Percentiles rank a stretch among this genome's conserved stretches.
phyloP scores from a whole-genome alignment of 2,797 vertebrate species.

The Sebastes matsubarae region DNA sequence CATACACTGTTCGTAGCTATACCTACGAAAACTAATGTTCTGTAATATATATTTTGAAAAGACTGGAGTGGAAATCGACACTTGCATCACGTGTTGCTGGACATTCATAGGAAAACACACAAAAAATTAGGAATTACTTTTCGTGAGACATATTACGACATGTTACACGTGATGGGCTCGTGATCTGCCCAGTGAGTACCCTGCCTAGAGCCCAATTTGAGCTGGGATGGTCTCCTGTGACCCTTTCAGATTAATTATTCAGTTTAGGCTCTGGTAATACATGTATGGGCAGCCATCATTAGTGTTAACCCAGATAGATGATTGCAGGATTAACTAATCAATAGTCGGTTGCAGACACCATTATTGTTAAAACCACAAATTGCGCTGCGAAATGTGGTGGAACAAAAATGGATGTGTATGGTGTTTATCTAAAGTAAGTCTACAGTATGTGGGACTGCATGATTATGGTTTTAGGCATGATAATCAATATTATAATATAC shows the following conservation, averaged over 20 bases:
- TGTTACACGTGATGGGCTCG: not conserved
- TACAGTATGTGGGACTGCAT: not conserved
- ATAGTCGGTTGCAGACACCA: not conserved
- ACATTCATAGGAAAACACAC: no score
- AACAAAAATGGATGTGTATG: not conserved
- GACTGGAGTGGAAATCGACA: no score
- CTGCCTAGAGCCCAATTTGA: not conserved
- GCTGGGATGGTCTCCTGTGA: not conserved
- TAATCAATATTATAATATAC: conserved; percentile 7
- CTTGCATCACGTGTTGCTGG: no score
- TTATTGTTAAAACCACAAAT: not conserved
- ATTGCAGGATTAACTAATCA: not conserved
- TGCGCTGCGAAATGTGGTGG: not conserved
- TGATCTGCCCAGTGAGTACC: not conserved
- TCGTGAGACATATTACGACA: not conserved
- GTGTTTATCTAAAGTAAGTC: not conserved
- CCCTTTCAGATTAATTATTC: not conserved
- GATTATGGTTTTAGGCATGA: conserved; percentile 1
- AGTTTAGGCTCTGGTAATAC: not conserved
- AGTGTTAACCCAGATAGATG: conserved; percentile 3
- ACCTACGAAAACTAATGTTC: no score
- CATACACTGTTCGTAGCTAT: no score
- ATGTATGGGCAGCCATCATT: not conserved
- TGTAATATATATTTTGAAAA: no score
- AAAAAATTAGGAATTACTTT: no score